Evolutionary conservation across 2,113 vertebrate genomes (phyloP).

Genomic region (Cebus imitator): DNA sequence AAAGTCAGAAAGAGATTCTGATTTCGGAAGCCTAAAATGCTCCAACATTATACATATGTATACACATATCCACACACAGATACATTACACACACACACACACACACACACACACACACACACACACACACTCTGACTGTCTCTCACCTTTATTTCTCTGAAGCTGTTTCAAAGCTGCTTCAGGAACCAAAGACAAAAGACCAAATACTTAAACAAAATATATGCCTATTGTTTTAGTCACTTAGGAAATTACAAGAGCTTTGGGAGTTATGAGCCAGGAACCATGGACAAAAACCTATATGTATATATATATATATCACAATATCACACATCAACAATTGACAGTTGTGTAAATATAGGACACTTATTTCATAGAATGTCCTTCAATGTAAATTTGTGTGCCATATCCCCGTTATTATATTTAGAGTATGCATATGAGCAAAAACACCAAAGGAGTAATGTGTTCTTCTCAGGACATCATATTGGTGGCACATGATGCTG

Average conservation of each 20-base stretch:
- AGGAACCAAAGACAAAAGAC: neutral
- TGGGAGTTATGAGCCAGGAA: neutral
- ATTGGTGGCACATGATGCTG: neutral
- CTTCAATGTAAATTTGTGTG: neutral
- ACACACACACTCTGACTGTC: neutral
- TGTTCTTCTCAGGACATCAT: neutral
- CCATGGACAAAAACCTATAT: neutral
- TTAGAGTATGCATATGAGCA: constrained; percentile 19
- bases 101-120: no score
- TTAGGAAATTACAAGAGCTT: neutral
- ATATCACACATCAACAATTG: neutral
- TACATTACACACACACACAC: no score
- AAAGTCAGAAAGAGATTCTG: neutral
- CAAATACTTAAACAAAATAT: neutral
- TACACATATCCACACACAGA: no score
- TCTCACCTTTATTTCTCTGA: neutral
- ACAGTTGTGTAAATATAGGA: neutral
- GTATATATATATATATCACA: neutral
- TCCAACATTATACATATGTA: neutral
- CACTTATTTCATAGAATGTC: neutral
- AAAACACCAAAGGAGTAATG: neutral
- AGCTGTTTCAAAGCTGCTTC: neutral
- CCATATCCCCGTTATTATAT: neutral
- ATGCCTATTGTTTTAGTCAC: neutral
- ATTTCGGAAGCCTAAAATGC: neutral